Percentiles rank a stretch among this genome's conserved stretches.
Conservation (phyloP, 2,888 invertebrate genomes). For the Mantis religiosa region DNA sequence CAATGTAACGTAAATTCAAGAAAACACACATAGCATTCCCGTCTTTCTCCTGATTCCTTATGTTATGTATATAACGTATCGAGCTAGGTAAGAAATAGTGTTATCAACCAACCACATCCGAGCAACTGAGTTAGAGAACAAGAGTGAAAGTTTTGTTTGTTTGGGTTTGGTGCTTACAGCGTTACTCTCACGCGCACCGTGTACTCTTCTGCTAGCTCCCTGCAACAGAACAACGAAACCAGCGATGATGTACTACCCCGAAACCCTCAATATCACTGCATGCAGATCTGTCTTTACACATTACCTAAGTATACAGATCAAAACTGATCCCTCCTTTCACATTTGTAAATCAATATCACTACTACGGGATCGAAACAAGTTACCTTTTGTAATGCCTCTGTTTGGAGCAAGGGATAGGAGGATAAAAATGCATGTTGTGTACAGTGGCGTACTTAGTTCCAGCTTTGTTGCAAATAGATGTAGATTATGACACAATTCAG, state of each 20-base stretch:
- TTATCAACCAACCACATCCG: not conserved
- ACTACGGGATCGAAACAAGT: not conserved
- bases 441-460: not conserved
- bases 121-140: not conserved
- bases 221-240: conserved; percentile 45
- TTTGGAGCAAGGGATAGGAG: not conserved
- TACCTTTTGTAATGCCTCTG: not conserved
- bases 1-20: not conserved
- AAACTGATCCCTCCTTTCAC: not conserved
- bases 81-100: not conserved
- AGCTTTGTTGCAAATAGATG: not conserved
- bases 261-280: not conserved
- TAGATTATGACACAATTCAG: no score
- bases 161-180: conserved; percentile 59
- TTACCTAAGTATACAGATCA: not conserved
- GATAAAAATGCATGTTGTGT: not conserved
- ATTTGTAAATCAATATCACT: not conserved
- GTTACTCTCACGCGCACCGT: conserved; percentile 80
- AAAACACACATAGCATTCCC: not conserved
- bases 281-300: not conserved
- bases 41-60: not conserved
- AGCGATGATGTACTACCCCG: conserved; percentile 18
- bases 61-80: not conserved
- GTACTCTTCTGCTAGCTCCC: conserved; percentile 71
- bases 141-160: not conserved